These are phyloP conservation scores for Sebastes aleutianus DNA, from an alignment of 2,797 vertebrate species.

Conservation along the genomic window DNA sequence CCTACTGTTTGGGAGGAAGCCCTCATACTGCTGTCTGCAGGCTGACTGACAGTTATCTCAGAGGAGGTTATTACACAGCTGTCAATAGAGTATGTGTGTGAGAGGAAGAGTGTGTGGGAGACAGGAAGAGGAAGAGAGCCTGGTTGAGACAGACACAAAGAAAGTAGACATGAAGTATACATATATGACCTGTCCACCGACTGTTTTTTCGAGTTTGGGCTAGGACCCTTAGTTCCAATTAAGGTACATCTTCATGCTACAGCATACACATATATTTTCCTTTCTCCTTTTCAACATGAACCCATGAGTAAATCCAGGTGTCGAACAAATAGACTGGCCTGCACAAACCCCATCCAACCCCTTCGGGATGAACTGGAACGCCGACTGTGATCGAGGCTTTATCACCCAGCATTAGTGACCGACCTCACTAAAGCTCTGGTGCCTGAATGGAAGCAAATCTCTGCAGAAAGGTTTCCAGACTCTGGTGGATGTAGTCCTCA, in stretches of 20 bases:
- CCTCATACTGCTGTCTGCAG: conserved; percentile 1
- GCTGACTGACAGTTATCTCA: conserved; percentile 18
- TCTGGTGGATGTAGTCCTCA: neutral
- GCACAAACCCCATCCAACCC: neutral
- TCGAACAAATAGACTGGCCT: neutral
- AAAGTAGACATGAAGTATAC: neutral
- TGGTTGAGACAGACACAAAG: neutral
- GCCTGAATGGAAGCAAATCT: neutral
- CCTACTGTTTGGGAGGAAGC: conserved; percentile 19
- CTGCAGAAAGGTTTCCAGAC: neutral
- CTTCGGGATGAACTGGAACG: neutral
- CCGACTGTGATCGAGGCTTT: neutral
- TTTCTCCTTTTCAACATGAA: neutral
- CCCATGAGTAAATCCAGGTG: neutral
- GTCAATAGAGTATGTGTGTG: neutral
- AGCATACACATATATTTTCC: too few species aligned
- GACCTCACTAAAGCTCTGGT: neutral
- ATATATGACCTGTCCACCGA: neutral
- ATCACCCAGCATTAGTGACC: neutral
- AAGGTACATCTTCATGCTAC: neutral
- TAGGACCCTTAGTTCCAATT: neutral
- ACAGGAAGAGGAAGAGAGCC: neutral
- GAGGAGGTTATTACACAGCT: neutral
- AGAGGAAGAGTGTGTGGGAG: neutral
- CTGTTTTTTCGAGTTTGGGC: neutral